Evolutionary conservation across 2,113 vertebrate species (phyloP), one percentile per base, ranked within the genome.

Genomic region (Salvelinus sp.): DNA sequence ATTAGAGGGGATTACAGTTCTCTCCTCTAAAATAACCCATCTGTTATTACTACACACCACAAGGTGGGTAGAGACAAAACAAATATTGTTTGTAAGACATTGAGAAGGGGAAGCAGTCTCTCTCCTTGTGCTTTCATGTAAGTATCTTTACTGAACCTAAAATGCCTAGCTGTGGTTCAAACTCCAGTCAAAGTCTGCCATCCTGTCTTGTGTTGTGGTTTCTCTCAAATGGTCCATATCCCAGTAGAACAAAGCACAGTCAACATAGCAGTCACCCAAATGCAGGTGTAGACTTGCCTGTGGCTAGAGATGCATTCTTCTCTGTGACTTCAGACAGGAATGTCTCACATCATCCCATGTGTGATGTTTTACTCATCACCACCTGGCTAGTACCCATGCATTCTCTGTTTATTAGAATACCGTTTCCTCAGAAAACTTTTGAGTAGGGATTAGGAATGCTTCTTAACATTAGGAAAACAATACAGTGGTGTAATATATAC

Each of bases 311-410:
- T 54, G 50, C 16, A 54, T 48, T 73, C 66, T 73, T 65, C 30
- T 81, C 13, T 28, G 14, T 54, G 28, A 75, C 77, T 76, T 77
- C 22, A 57, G 28, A n/a, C n/a, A 67, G 67, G 58, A n/a, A 23
- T 23, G 6, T 7, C 58, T 22, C 58, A 62, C 54, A 57, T 27
- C 67, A 83, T 73, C 70, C 78, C 74, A 38, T 9, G 38, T 80
- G 77, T 66, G 74, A 58, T 63, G 57, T 77, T 73, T 28, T 57
- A 16, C 58, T 60, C 20, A 20, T 60, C 58, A 60, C 20, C 58
- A 20, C 6, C 58, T 20, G 58, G 18, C 58, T 50, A 60, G 58
- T 7, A 20, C n/a, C 58, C 4, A 22, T 60, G 58, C 18, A 14
- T 23, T 7, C n/a, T 62, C 25, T 18, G 28, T 16, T 67, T 6